Conservation (phyloP, 2,888 invertebrate species). For the Euplagia quadripunctaria region DNA sequence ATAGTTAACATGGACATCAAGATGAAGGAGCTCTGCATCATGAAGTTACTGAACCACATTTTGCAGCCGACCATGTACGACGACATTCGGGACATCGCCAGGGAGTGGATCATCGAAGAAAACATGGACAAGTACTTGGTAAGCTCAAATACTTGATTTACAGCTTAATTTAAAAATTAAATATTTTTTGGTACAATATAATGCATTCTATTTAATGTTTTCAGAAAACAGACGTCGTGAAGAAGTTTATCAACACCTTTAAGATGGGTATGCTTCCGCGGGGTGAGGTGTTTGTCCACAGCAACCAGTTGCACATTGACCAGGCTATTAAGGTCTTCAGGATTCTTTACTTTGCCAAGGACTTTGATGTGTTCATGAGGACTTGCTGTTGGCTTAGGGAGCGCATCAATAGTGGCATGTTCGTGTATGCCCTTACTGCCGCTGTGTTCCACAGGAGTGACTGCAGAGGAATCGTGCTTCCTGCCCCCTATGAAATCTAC, state of each 20-base stretch:
- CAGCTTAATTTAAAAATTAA: neutral
- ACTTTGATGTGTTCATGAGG: conserved; percentile 90
- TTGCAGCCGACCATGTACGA: conserved; percentile 88
- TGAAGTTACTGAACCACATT: conserved; percentile 88
- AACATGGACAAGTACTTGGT: conserved; percentile 88
- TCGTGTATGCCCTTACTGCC: conserved; percentile 90
- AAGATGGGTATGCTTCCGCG: conserved; percentile 88
- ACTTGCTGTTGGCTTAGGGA: conserved; percentile 91
- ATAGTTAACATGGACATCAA: conserved; percentile 85
- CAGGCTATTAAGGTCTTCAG: conserved; percentile 89
- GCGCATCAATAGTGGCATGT: conserved; percentile 91
- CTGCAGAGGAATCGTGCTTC: conserved; percentile 89
- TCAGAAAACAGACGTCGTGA: conserved; percentile 87
- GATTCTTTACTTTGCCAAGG: conserved; percentile 89
- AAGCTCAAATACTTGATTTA: conserved; percentile 27
- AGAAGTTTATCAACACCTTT: conserved; percentile 86
- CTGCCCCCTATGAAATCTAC: conserved; percentile 92
- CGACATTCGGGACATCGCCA: conserved; percentile 87
- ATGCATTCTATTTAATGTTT: conserved; percentile 33
- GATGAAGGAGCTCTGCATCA: conserved; percentile 85
- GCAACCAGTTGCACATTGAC: conserved; percentile 87
- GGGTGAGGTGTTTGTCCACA: conserved; percentile 88
- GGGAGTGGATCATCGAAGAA: conserved; percentile 87
- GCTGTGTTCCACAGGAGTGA: conserved; percentile 91
- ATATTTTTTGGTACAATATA: neutral